phyloP scores from a whole-genome alignment of 2,113 vertebrate species.

The Oceanodroma tethys region DNA sequence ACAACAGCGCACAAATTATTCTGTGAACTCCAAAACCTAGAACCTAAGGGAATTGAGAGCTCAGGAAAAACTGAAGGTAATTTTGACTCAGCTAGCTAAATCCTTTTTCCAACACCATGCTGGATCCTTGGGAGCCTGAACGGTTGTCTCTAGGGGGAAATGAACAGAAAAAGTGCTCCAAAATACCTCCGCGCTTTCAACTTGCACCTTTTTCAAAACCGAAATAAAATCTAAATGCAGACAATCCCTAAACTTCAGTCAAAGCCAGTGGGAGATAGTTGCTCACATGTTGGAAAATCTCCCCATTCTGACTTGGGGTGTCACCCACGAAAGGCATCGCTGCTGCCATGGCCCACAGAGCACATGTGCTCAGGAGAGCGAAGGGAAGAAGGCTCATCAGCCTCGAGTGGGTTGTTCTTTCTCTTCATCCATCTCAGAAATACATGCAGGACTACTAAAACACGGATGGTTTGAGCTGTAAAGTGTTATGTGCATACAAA shows the following conservation, averaged over 20 bases:
- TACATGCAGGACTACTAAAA: background rate
- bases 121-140: background rate
- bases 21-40: background rate
- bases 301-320: background rate
- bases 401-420: background rate
- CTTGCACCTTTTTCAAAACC: background rate
- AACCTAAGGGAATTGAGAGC: background rate
- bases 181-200: background rate
- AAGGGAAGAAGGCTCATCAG: background rate
- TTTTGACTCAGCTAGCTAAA: background rate
- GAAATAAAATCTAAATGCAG: background rate
- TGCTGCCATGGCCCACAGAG: accelerated
- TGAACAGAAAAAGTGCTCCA: background rate
- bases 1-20: background rate
- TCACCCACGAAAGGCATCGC: background rate
- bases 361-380: accelerated
- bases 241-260: background rate
- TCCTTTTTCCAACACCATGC: background rate
- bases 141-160: background rate
- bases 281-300: background rate
- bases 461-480: background rate
- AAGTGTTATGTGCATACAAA: accelerated
- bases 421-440: background rate
- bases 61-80: background rate
- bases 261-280: background rate